Base-by-base conservation (phyloP, 37 sponge, comb jelly and placozoan species). In the Oscarella lobularis region DNA sequence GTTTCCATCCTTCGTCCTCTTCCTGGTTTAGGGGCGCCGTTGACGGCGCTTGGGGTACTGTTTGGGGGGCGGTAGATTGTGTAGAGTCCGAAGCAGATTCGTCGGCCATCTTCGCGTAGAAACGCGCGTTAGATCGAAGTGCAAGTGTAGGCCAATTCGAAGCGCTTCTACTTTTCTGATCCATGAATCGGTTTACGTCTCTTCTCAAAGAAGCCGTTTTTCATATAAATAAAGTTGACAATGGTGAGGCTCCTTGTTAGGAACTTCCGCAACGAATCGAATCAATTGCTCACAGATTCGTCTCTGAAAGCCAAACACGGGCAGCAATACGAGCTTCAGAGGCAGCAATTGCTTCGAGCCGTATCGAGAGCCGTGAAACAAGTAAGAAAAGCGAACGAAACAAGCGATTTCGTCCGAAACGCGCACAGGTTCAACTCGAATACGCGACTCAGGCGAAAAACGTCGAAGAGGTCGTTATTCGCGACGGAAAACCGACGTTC, bases 401-500 rank as follows among this genome's bases (percentile, higher is more conserved):
- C 20, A 20, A 48, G 60, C n/a, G n/a, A n/a, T n/a, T n/a, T n/a
- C n/a, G n/a, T n/a, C n/a, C n/a, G n/a, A n/a, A n/a, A 20, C 20
- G 60, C 60, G 20, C 20, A 48, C 9, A 48, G 60, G 60, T 48
- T 27, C 60, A 48, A 20, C 60, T 48, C 14, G 60, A 48, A 48
- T 20, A 48, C 60, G 60, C 60, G 9, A 27, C 60, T 48, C 20
- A 27, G 60, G 9, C 60, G 60, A 20, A 9, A 27, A 20, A 48
- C 20, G 60, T 27, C 14, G 20, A 48, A 27, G 60, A 48, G 20
- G 20, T 48, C 20, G 6, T 72, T 14, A 81, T 88, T 27, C 72
- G 38, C n/a, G 87, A 88, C 48, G 80, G 90, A 33, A 66, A 75
- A 3, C 67, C 80, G 38, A 77, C 87, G 2, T 79, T 78, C 60